phyloP scores from a whole-genome alignment of 2,113 vertebrate species.

The Dromaius novaehollandiae region DNA sequence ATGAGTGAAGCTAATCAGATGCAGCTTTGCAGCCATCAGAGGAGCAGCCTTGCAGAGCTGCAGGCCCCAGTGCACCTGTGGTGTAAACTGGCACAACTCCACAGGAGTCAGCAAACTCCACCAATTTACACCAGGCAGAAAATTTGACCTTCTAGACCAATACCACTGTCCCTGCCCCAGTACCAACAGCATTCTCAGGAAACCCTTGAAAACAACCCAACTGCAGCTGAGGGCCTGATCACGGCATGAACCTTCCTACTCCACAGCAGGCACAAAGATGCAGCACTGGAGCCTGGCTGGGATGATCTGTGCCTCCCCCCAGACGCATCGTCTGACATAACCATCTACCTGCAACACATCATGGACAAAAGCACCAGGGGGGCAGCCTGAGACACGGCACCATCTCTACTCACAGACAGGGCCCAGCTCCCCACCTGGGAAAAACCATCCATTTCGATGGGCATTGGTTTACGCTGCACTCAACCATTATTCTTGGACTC shows the following conservation, averaged over 20 bases:
- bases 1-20: background rate
- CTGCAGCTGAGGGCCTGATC: background rate
- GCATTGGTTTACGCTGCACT: background rate
- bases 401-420: rapidly evolving
- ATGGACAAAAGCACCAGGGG: background rate
- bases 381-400: background rate
- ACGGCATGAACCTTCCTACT: background rate
- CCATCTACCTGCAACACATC: background rate
- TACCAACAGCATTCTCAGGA: background rate
- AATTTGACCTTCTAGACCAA: background rate
- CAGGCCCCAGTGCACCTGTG: background rate
- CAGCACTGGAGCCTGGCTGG: background rate
- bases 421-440: background rate
- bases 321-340: background rate
- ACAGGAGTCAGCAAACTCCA: background rate
- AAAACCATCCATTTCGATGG: background rate
- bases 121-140: background rate
- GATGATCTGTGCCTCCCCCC: rapidly evolving
- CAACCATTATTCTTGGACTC: background rate
- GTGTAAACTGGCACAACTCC: background rate
- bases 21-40: background rate
- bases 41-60: background rate
- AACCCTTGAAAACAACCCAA: background rate
- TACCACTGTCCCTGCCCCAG: background rate
- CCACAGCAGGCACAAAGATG: background rate